Conservation (phyloP, 2,797 vertebrate genomes). For the Phoebastria nigripes region DNA sequence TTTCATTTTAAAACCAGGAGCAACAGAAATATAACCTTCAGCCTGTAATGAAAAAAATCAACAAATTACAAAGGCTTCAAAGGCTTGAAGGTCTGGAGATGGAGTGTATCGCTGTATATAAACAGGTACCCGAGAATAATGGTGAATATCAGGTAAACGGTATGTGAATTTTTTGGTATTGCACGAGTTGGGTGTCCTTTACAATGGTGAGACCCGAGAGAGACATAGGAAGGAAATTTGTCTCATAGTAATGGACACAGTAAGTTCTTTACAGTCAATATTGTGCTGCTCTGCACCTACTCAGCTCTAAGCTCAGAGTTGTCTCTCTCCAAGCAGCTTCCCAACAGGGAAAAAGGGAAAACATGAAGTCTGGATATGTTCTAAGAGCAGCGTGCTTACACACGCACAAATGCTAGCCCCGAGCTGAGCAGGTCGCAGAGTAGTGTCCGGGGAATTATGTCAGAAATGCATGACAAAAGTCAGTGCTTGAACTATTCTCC, state of each 20-base stretch:
- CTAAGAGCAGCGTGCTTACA: background rate
- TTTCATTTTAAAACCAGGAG: background rate
- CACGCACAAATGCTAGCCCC: background rate
- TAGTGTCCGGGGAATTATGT: background rate
- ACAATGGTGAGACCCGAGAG: background rate
- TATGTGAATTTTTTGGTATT: background rate
- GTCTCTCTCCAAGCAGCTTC: background rate
- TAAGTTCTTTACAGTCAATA: background rate
- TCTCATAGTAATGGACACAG: background rate
- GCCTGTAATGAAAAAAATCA: background rate
- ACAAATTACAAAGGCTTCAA: background rate
- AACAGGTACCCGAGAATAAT: background rate
- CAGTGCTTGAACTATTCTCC: background rate
- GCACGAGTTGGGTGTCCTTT: background rate
- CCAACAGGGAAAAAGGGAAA: background rate
- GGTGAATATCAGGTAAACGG: background rate
- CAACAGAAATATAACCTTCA: background rate
- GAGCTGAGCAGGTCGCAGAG: fast-evolving
- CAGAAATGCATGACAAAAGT: background rate
- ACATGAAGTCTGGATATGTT: background rate
- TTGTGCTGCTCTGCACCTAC: background rate
- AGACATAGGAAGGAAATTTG: background rate
- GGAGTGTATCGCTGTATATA: background rate
- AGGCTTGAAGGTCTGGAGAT: background rate
- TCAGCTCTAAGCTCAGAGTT: background rate